Conservation (phyloP, 2,888 invertebrate species). For the Phengaris alcon region DNA sequence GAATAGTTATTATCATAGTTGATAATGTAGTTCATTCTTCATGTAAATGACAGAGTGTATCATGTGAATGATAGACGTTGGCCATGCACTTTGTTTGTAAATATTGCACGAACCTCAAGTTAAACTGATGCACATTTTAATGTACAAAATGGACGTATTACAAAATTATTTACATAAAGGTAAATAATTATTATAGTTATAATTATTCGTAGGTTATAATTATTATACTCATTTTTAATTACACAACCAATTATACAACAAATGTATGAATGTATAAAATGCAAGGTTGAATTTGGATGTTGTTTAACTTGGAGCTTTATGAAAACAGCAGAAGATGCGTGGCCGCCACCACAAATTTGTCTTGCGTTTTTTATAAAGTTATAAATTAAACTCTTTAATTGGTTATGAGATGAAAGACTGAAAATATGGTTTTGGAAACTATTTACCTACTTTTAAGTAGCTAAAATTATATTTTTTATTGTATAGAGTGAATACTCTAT, state of each 20-base stretch:
- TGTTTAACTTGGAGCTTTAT: slow-evolving; percentile 50
- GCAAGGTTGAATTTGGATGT: slow-evolving; percentile 37
- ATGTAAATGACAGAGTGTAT: slow-evolving; percentile 51
- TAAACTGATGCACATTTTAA: slow-evolving; percentile 20
- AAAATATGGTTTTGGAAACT: slow-evolving; percentile 24
- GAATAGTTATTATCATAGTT: slow-evolving; percentile 56
- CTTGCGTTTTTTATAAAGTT: slow-evolving; percentile 44
- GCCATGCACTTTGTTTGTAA: slow-evolving; percentile 36
- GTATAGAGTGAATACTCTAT: no score
- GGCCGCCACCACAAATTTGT: slow-evolving; percentile 72
- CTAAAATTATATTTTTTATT: background rate
- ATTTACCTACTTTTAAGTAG: slow-evolving; percentile 23
- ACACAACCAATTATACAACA: background rate
- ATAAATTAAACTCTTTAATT: slow-evolving; percentile 32
- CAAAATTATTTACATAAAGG: background rate
- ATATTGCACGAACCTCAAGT: slow-evolving; percentile 1
- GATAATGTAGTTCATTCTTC: slow-evolving; percentile 54
- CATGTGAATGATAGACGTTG: slow-evolving; percentile 45
- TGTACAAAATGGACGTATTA: background rate
- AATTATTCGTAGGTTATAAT: no score
- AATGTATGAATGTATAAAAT: slow-evolving; percentile 30
- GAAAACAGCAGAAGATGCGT: slow-evolving; percentile 52
- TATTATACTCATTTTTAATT: background rate
- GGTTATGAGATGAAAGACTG: background rate
- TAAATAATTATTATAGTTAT: background rate